Base-by-base conservation (phyloP, 2,888 invertebrate species). In the Drosophila merina region DNA sequence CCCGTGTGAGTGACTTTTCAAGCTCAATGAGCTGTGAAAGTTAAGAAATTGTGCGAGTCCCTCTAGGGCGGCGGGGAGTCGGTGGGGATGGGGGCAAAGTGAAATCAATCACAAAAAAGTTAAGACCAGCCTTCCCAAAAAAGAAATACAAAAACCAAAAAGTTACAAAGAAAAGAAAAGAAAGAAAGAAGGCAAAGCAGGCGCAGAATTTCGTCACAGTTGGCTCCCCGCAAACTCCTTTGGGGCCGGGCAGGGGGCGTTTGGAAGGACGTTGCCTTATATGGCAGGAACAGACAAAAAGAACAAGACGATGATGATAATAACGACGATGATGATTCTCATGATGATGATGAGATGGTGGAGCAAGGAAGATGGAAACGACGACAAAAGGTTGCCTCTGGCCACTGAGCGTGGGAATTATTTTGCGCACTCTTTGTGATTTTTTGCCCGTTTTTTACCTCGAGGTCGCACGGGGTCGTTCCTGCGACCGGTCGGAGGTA, bases 401-500 rank as follows among this genome's bases (percentile, higher is more conserved):
- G 72, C 70, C 64, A 68, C 79, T 57, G 83, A 87, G 73, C 82
- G 82, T 82, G 82, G 82, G 82, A 82, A 82, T 75, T 81, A 54
- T 76, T 86, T 85, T 82, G 86, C 82, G 72, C 75, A 79, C 82
- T 85, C 73, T 68, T 66, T 71, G 62, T 69, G 47, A 58, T 63
- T 58, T 67, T 40, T 64, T 62, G 55, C 20, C 20, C 59, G 68
- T 54, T 52, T 71, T 67, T 49, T 70, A 67, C 87, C 68, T 75
- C 82, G 83, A 87, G 82, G 82, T 82, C 82, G 87, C 79, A 79
- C 71, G 83, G 87, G 82, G 82, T 82, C 82, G 87, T 71, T 87
- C 85, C 67, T 86, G 74, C 55, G 57, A 50, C 59, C 72, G 58
- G 59, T 84, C 60, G 87, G 82, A 73, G 82, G 75, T 87, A 85